phyloP scores from a whole-genome alignment of 2,888 invertebrate genomes.

The Pseudolycoriella hygida region DNA sequence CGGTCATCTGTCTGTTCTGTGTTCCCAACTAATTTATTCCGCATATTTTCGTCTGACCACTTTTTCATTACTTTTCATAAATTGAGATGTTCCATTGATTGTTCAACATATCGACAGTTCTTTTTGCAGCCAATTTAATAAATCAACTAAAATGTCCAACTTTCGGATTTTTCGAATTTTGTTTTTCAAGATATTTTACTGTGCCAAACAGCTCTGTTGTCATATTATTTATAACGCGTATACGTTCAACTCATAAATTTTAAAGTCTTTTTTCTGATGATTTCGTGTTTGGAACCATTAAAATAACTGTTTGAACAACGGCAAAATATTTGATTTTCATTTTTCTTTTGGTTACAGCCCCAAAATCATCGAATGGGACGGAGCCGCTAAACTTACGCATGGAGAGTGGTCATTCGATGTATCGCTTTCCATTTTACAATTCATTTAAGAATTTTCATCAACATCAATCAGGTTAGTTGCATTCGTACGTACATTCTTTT shows the following conservation, averaged over 20 bases:
- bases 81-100: constrained; percentile 4
- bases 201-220: too few relatives aligned
- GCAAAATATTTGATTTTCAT: not conserved
- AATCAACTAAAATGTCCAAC: not conserved
- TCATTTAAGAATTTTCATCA: constrained; percentile 8
- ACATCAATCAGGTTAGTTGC: constrained; percentile 8
- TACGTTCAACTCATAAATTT: too few relatives aligned
- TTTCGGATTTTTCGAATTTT: too few relatives aligned
- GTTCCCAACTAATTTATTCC: not conserved
- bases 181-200: too few relatives aligned
- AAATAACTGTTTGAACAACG: not conserved
- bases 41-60: constrained; percentile 1
- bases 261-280: too few relatives aligned
- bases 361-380: constrained; percentile 7
- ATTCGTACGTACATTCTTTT: not conserved
- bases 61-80: constrained; percentile 2
- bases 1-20: not conserved
- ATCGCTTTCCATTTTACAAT: constrained; percentile 8
- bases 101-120: constrained; percentile 1
- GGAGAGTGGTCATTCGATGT: constrained; percentile 3
- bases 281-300: not conserved
- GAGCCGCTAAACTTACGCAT: constrained; percentile 7
- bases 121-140: not conserved
- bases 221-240: too few relatives aligned
- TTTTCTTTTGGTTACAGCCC: constrained; percentile 6